Evolutionary conservation across 2,888 invertebrate genomes (phyloP), one percentile per base, ranked within the genome.

Genomic region (Lepidocyrtoides sp.): DNA sequence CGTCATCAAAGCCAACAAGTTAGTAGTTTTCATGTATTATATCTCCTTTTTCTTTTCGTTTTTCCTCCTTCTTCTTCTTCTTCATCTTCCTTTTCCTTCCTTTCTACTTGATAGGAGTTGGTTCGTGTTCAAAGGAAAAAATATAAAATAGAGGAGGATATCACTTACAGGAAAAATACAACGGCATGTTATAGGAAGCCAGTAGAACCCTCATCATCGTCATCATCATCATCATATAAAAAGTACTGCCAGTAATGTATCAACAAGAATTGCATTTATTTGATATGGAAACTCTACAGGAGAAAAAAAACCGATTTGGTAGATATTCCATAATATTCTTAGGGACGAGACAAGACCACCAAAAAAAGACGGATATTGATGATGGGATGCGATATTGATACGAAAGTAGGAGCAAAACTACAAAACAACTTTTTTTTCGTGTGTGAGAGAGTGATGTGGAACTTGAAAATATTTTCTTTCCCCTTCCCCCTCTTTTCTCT

Each of bases 121-220:
- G 36, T 7, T 36, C 36, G 36, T 66, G 23, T 51, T 75, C 26
- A 48, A 75, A 51, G 75, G 75, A 51, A 75, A 79, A 79, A 57
- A n/a, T n/a, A n/a, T n/a, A n/a, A n/a, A n/a, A n/a, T n/a, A 36
- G 79, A 77, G 77, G 77, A 79, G 54, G 79, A 79, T 79, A 79
- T 79, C 79, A 79, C 48, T 79, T 79, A 57, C 79, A 79, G 26
- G 2, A n/a, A 29, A 0, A 32, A 1, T 17, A 32, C 7, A 20
- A 77, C 20, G 10, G 29, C n/a, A n/a, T n/a, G n/a, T n/a, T n/a
- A 29, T 10, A 77, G 54, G 29, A 32, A 77, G 75, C 36, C 17
- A 75, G 20, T 8, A 10, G 1, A 26, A 77, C 48, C 12, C n/a
- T n/a, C n/a, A n/a, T n/a, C n/a, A n/a, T n/a, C n/a, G n/a, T n/a